Base-by-base conservation (phyloP, 2,888 invertebrate genomes). In the Stegophylla sp. region DNA sequence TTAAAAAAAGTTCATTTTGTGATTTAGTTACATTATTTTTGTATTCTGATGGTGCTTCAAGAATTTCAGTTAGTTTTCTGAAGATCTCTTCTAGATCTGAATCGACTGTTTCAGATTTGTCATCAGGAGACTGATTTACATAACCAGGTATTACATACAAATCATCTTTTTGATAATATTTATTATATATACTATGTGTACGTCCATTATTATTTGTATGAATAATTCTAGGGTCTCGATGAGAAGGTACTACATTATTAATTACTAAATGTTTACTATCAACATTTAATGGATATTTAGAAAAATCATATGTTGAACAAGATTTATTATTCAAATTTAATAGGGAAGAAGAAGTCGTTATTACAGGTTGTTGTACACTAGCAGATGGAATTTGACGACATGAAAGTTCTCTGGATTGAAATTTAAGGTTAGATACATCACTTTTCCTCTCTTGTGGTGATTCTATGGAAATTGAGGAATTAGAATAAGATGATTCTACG, bases 51-150 rank as follows among this genome's bases (percentile, higher is more conserved):
- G 48, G 4, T 28, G 28, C 2, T 45, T 28, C 17, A 4, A 76
- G 5, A 34, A 69, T 61, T 15, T 69, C 61, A 1, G 59, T 15
- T 1, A 69, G 3, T 34, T 79, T 56, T 7, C 51, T 66, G 45
- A 79, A 51, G 63, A 79, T 61, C 12, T 61, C 71, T 61, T 48
- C 4, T 23, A 61, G 15, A 41, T 48, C 23, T 61, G n/a, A 26
- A 26, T 53, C 66, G 15, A 51, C 4, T 3, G 41, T 41, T 26
- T 51, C 17, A 66, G 53, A 2, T 76, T 4, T 76, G 9, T 43
- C 23, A 53, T 17, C 63, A 48, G 10, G 48, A 20, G 28, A 51
- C 1, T 64, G 53, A 26, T 7, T n/a, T n/a, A n/a, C n/a, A n/a
- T n/a, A n/a, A n/a, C n/a, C n/a, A n/a, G n/a, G n/a, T n/a, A n/a